These are phyloP conservation scores for Echinops telfairi DNA, from an alignment of 2,113 vertebrate genomes.

Conservation along the genomic window DNA sequence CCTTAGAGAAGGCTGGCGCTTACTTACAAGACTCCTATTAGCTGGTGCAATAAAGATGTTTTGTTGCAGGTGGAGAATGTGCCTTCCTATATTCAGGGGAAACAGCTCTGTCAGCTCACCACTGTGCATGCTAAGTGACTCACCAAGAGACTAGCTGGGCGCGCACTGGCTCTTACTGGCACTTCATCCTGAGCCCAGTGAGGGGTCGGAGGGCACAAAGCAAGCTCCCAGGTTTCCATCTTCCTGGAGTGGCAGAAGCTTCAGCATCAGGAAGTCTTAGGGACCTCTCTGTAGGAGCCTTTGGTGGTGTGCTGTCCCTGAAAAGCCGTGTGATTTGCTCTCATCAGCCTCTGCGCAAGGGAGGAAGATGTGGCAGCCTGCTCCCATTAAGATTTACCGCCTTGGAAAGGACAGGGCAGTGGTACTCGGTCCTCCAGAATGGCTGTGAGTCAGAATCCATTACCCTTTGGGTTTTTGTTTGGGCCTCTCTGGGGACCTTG, in stretches of 20 bases:
- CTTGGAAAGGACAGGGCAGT: background rate
- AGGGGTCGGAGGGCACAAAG: background rate
- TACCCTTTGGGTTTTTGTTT: background rate
- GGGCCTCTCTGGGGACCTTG: background rate
- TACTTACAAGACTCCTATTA: conserved; percentile 37
- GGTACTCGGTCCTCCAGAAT: background rate
- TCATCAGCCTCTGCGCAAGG: background rate
- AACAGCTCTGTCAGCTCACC: background rate
- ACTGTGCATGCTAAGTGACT: background rate
- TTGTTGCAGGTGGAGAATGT: background rate
- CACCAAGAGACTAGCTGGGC: background rate
- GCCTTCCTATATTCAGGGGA: conserved; percentile 17
- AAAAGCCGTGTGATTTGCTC: background rate
- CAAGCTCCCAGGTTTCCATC: background rate
- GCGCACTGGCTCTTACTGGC: background rate
- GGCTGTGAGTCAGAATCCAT: background rate
- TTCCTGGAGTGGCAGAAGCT: too few species aligned
- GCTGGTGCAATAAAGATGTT: conserved; percentile 42
- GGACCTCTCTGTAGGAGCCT: background rate
- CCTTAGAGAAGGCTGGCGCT: conserved; percentile 21
- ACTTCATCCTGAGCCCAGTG: background rate
- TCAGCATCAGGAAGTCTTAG: background rate
- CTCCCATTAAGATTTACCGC: background rate
- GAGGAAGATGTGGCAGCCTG: background rate
- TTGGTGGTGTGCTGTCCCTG: background rate